These are phyloP conservation scores for Herpetotheres cachinnans DNA, from an alignment of 2,113 vertebrate genomes.

Conservation along the genomic window DNA sequence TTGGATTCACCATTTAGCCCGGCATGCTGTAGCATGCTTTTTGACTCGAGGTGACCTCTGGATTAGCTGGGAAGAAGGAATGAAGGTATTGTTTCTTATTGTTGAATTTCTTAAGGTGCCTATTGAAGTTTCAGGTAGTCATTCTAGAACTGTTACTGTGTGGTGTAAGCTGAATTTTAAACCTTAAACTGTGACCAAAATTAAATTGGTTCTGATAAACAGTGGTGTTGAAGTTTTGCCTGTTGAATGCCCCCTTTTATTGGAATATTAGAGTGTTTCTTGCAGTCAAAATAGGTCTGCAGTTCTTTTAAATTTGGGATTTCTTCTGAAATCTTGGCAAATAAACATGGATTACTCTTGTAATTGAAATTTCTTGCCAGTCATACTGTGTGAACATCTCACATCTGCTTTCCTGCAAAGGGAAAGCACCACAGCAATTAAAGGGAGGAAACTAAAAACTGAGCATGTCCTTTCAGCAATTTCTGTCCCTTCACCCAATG, in stretches of 20 bases:
- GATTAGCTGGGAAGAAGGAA: constrained; percentile 98
- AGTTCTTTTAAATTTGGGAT: neutral
- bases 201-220: neutral
- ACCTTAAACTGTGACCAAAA: neutral
- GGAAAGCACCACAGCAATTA: neutral
- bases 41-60: constrained; percentile 94
- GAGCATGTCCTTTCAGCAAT: neutral
- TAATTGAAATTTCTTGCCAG: neutral
- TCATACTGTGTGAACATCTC: neutral
- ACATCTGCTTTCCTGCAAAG: neutral
- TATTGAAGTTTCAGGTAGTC: neutral
- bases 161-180: neutral
- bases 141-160: neutral
- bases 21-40: constrained; percentile 95
- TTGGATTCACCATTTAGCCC: constrained; percentile 97
- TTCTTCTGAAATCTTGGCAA: neutral
- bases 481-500: neutral
- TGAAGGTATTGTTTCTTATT: constrained; percentile 80
- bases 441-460: neutral
- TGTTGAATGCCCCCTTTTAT: neutral
- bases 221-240: neutral
- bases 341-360: neutral
- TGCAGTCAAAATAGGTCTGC: neutral
- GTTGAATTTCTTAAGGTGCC: neutral
- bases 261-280: neutral